Base-by-base conservation (phyloP, 1,140 invertebrate species). In the Scaptomyza hsui region DNA sequence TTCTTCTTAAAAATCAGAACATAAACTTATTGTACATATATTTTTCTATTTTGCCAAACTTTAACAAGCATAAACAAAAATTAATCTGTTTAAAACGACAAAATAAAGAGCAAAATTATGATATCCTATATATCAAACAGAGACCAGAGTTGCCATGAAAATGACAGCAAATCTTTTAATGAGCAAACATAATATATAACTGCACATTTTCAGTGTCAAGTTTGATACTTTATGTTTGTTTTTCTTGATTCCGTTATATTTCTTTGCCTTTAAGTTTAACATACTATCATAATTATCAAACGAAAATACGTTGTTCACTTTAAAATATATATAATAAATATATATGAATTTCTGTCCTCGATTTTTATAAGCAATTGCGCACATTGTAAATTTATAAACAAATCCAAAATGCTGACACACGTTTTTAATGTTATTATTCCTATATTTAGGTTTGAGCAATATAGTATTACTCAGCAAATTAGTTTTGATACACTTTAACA, bases 131-230 rank as follows among this genome's bases (percentile, higher is more conserved):
- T 70, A 77, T 64, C 59, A 65, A 48, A 21, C 19, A 26, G 18
- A 48, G 24, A 48, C 41, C 41, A 45, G 26, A 4, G 1, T 13
- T 13, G 55, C 78, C 64, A 72, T 65, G 70, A 69, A 62, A 56
- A 48, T 41, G 42, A 45, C 42, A 55, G 47, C 48, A 78, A 82
- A 81, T 82, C 69, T 77, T 44, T 82, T 77, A 74, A 81, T 81
- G 74, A 64, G 45, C 78, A 57, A 77, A 68, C 60, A 76, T 70
- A 42, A 59, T 63, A 64, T 64, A 75, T 48, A 56, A 61, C 61
- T 57, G 16, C 21, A 53, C 47, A 75, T 72, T 83, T 81, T 83
- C 79, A 85, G 59, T 83, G 79, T 83, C 79, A 83, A 79, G 67
- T 72, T 85, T 63, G 47, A 48, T 85, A 69, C 62, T 85, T 83